Evolutionary conservation across 2,888 invertebrate species (phyloP).

Genomic region (Noctuana brunneofusca): DNA sequence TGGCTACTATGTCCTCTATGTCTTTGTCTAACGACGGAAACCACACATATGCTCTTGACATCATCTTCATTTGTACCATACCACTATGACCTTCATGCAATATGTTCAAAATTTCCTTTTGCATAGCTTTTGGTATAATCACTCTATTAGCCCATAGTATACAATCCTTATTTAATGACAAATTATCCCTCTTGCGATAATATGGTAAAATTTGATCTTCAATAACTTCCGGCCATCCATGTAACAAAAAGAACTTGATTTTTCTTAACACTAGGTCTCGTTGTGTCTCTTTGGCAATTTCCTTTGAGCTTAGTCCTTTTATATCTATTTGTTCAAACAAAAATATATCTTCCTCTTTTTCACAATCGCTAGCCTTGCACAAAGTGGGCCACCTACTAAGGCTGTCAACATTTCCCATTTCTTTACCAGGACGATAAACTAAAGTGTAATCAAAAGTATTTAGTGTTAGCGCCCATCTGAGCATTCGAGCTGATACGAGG

Average conservation of each 20-base stretch:
- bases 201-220: constrained; percentile 18
- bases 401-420: constrained; percentile 36
- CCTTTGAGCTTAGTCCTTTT: background rate
- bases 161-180: constrained; percentile 33
- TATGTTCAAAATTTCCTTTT: constrained; percentile 24
- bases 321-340: constrained; percentile 2
- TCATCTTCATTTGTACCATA: constrained; percentile 36
- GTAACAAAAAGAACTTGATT: constrained; percentile 31
- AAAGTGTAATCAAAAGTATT: constrained; percentile 31
- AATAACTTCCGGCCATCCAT: constrained; percentile 37
- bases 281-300: constrained; percentile 20
- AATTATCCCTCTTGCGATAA: constrained; percentile 15
- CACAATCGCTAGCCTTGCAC: background rate
- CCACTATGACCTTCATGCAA: constrained; percentile 37
- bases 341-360: constrained; percentile 5
- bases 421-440: constrained; percentile 32
- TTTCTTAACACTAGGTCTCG: constrained; percentile 27
- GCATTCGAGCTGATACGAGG: constrained; percentile 35
- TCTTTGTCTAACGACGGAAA: constrained; percentile 36
- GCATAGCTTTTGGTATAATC: constrained; percentile 27
- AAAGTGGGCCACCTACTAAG: constrained; percentile 35
- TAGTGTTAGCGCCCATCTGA: constrained; percentile 35
- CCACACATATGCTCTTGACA: constrained; percentile 39
- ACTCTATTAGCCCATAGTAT: constrained; percentile 35
- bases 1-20: constrained; percentile 14